Base-by-base conservation (phyloP, 2,888 invertebrate genomes). In the Orchestes rusci region DNA sequence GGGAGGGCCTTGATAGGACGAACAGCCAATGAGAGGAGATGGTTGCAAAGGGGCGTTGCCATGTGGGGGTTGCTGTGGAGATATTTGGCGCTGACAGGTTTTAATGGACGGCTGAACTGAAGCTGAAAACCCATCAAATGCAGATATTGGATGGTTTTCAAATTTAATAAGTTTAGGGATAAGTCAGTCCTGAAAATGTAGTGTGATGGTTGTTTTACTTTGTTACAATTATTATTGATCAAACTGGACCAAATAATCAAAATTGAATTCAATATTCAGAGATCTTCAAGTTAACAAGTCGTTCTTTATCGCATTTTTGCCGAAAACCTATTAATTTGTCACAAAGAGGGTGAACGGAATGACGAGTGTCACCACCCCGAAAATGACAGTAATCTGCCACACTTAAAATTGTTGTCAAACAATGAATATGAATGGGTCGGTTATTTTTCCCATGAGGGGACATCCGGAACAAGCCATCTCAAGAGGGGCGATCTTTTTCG, bases 401-500 rank as follows among this genome's bases (percentile, higher is more conserved):
- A 61, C 60, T 60, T 59, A 60, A 62, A 53, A 54, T 58, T 59
- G 59, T 61, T 58, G 48, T 57, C 60, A 62, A 63, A 63, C 63
- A 63, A 62, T 59, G 56, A 56, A 60, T 61, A 58, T 61, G 57
- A 57, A 62, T 57, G 56, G 57, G 53, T 52, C 59, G 59, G 54
- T 56, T 54, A 52, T 56, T 56, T 53, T 62, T 63, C 63, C 62
- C 63, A 62, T 49, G 60, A 44, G 41, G 45, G 48, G 43, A 39
- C 55, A 53, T 56, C 45, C 51, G 41, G 35, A 32, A n/a, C n/a
- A n/a, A n/a, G n/a, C n/a, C n/a, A n/a, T n/a, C n/a, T n/a, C n/a
- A n/a, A n/a, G n/a, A n/a, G n/a, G n/a, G n/a, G n/a, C n/a, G n/a
- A n/a, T n/a, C n/a, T n/a, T n/a, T n/a, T n/a, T n/a, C n/a, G n/a